These are phyloP conservation scores for Eudemis profundana DNA, from an alignment of 2,888 invertebrate genomes.

Conservation along the genomic window DNA sequence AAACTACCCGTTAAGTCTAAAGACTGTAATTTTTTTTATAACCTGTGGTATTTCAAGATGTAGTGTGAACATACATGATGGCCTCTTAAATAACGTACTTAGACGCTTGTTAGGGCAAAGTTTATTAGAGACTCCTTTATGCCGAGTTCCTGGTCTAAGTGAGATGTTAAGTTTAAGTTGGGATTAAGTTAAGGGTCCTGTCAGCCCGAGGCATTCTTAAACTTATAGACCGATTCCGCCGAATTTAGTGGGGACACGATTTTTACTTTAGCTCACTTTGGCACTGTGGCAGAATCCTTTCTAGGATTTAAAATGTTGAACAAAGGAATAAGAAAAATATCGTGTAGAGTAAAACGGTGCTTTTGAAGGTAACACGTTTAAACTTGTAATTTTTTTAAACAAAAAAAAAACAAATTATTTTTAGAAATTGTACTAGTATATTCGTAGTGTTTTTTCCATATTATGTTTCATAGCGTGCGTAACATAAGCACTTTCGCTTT, in stretches of 20 bases:
- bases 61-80: constrained; percentile 44
- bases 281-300: constrained; percentile 15
- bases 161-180: constrained; percentile 55
- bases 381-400: too few species aligned
- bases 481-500: too few species aligned
- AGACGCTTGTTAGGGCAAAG: constrained; percentile 59
- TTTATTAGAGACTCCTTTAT: constrained; percentile 63
- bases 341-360: not conserved
- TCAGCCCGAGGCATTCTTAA: constrained; percentile 52
- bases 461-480: too few species aligned
- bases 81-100: constrained; percentile 62
- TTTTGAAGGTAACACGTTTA: not conserved
- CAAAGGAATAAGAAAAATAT: constrained; percentile 1
- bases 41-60: constrained; percentile 9
- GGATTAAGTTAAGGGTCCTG: constrained; percentile 56
- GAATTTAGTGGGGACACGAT: constrained; percentile 52
- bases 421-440: not conserved
- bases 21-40: not conserved
- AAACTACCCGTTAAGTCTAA: not conserved
- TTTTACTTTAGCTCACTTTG: constrained; percentile 54
- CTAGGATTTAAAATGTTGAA: constrained; percentile 14
- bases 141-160: constrained; percentile 55
- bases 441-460: too few species aligned
- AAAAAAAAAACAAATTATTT: too few species aligned
- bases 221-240: constrained; percentile 54